Percentiles rank a stretch among this genome's conserved stretches.
Evolutionary conservation across 2,113 vertebrate species (phyloP).

Genomic region (Zapus hudsonius): DNA sequence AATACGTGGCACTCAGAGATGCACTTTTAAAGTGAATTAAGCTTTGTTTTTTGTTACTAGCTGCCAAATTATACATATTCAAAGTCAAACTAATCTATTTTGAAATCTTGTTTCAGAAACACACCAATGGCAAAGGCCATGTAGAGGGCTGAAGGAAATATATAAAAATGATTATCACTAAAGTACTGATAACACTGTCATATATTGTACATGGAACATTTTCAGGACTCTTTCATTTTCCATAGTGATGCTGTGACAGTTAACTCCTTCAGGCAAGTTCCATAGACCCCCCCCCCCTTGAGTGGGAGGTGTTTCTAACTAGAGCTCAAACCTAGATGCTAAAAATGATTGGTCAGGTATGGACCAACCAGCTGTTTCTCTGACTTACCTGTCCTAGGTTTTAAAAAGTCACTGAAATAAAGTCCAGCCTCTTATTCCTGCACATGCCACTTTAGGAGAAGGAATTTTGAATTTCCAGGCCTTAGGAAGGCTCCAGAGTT

Average conservation of each 20-base stretch:
- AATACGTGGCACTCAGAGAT: neutral
- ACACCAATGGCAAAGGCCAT: neutral
- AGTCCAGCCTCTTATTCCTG: no score
- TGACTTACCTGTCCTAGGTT: no score
- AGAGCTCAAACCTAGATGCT: no score
- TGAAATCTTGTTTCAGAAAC: conserved; percentile 26
- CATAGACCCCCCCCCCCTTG: no score
- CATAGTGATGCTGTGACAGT: neutral
- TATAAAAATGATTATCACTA: neutral
- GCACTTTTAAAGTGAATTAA: conserved; percentile 20
- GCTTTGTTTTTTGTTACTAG: conserved; percentile 14
- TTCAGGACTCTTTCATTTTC: neutral
- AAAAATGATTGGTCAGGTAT: no score
- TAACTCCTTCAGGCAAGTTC: no score
- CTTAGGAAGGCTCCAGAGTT: no score
- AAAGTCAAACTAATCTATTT: conserved; percentile 39
- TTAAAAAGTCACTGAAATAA: no score
- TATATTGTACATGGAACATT: neutral
- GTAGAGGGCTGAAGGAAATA: neutral
- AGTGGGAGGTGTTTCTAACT: no score
- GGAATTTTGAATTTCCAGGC: no score
- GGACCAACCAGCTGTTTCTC: no score
- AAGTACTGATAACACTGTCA: neutral
- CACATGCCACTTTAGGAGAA: no score
- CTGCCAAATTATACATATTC: conserved; percentile 38